Base-by-base conservation (phyloP, 2,113 vertebrate genomes). In the Antennarius striatus region DNA sequence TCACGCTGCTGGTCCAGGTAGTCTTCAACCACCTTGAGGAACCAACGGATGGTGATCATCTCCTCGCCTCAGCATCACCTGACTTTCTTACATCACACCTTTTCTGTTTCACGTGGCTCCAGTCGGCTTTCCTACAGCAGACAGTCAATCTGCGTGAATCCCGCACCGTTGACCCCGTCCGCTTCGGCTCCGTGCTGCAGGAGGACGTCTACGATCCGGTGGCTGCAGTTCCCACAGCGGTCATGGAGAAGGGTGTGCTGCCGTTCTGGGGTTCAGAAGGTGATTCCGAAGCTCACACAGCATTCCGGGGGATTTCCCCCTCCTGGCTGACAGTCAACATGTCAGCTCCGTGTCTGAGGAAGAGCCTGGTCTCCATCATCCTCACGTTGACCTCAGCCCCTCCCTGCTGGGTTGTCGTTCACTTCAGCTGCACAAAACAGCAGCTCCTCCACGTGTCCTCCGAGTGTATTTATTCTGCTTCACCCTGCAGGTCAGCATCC, bases 131-230 rank as follows among this genome's bases (percentile, higher is more conserved):
- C 93, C 75, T 94, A 95, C 28, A 98, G 72, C 15, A 94, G 90
- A 14, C 95, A 97, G 85, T 96, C 96, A 94, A 99, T 82, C 5
- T 96, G 96, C 0, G 95, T 94, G 90, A 94, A 93, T 3, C 94
- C 95, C 0, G 93, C 93, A 1, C 91, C 87, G 68, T 98, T 98
- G 61, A 68, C 8, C 0, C 78, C 87, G 0, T 90, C 71, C 0
- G 89, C 91, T 0, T 47, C 42, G 3, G 95, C 96, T 1, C 95
- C 95, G 0, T 95, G 85, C 10, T 73, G 62, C 72, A 99, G 86
- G 59, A 99, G 92, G 29, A 95, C 32, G 6, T 92, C 84, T 0
- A 80, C 94, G 15, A 99, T 91, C 39, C 57, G 77, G 10, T 73
- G 61, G 32, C 91, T 90, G 81, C 95, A 96, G 53, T 96, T 97